A percentile compares a stretch with the other conserved stretches of the same genome.
These are phyloP conservation scores for Byasa hedistus DNA, from an alignment of 2,888 invertebrate genomes.

Conservation along the genomic window DNA sequence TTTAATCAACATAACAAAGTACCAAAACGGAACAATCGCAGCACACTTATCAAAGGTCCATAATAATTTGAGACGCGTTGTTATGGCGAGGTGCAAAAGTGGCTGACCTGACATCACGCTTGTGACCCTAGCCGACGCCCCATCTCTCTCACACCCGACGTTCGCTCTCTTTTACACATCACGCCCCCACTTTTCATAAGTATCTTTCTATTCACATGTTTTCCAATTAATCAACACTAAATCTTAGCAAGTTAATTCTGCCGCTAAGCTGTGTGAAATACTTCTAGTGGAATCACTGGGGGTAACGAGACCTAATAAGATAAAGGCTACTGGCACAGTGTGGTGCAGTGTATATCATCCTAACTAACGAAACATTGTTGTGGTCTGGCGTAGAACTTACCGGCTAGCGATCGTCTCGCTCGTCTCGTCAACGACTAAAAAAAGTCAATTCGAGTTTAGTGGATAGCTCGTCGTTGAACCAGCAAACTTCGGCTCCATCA, in stretches of 20 bases:
- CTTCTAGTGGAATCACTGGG: too few relatives aligned
- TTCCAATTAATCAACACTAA: slow-evolving; percentile 76
- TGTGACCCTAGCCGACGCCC: slow-evolving; percentile 69
- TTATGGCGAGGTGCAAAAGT: slow-evolving; percentile 81
- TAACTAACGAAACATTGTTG: too few relatives aligned
- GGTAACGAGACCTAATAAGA: too few relatives aligned
- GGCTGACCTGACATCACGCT: slow-evolving; percentile 81
- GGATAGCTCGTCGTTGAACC: slow-evolving; percentile 38
- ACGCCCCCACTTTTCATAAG: slow-evolving; percentile 78
- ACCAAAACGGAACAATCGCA: slow-evolving; percentile 75
- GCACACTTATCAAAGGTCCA: slow-evolving; percentile 80
- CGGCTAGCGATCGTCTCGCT: too few relatives aligned
- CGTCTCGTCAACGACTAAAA: too few relatives aligned
- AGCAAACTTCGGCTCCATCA: slow-evolving; percentile 67
- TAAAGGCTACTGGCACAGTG: too few relatives aligned
- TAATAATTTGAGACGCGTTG: slow-evolving; percentile 81
- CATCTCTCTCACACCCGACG: slow-evolving; percentile 55
- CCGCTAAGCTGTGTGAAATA: too few relatives aligned
- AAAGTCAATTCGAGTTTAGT: slow-evolving; percentile 61
- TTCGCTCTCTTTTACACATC: slow-evolving; percentile 67
- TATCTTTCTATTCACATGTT: slow-evolving; percentile 76
- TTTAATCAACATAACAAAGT: slow-evolving; percentile 78
- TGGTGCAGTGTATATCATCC: too few relatives aligned
- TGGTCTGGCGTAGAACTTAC: too few relatives aligned
- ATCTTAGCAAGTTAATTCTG: slow-evolving; percentile 49